Evolutionary conservation across 1,140 invertebrate genomes (phyloP).

Genomic region (Aphelinus certus): DNA sequence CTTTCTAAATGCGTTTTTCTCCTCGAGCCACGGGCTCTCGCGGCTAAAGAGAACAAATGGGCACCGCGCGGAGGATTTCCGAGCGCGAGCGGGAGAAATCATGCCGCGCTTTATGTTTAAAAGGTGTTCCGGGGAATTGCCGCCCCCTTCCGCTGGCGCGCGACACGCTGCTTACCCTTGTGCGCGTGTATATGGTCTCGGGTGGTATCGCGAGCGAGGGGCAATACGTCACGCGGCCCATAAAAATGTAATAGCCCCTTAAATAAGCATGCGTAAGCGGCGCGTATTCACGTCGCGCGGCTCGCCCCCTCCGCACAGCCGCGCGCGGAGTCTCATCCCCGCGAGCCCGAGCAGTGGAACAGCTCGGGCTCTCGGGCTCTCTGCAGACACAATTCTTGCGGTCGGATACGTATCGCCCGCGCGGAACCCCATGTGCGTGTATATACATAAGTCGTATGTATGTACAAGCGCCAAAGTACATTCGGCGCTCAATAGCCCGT

Average conservation of each 20-base stretch:
- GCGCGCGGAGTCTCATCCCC: background rate
- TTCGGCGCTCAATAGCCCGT: too few relatives aligned
- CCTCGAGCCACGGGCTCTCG: too few relatives aligned
- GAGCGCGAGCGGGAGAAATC: slow-evolving; percentile 33
- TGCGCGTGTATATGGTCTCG: slow-evolving; percentile 9
- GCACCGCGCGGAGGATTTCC: slow-evolving; percentile 2
- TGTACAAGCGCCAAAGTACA: too few relatives aligned
- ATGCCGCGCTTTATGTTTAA: slow-evolving; percentile 31
- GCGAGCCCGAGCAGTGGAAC: background rate
- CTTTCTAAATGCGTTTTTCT: background rate
- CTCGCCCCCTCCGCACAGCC: background rate
- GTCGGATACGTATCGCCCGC: background rate
- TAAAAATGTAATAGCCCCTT: slow-evolving; percentile 54
- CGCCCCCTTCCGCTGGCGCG: slow-evolving; percentile 29
- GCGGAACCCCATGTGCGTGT: background rate
- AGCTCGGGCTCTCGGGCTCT: background rate
- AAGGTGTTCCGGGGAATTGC: slow-evolving; percentile 46
- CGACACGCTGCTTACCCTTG: slow-evolving; percentile 38
- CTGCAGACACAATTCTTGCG: background rate
- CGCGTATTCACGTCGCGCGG: slow-evolving; percentile 48
- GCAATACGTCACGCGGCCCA: slow-evolving; percentile 51
- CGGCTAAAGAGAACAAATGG: slow-evolving; percentile 18
- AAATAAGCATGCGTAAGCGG: slow-evolving; percentile 49
- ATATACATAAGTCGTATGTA: background rate
- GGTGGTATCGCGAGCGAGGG: slow-evolving; percentile 21